Evolutionary conservation across 37 sponge, comb jelly and placozoan species (phyloP).

Genomic region (Hormiphora californensis): DNA sequence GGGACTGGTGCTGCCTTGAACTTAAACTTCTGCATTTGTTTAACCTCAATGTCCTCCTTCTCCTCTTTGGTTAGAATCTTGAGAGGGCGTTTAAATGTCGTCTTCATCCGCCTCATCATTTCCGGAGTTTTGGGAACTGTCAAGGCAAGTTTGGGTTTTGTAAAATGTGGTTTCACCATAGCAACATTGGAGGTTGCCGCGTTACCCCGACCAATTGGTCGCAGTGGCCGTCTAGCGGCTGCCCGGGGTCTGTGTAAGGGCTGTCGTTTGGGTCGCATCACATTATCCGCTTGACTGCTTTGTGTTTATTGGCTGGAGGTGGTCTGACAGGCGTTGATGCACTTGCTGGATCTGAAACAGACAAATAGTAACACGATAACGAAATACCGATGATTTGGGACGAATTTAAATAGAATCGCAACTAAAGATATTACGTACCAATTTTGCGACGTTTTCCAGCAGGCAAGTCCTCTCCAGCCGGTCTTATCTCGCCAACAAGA

Average conservation of each 20-base stretch:
- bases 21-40: conserved; percentile 16
- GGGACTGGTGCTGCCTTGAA: conserved; percentile 50
- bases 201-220: neutral
- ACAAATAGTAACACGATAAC: too few relatives aligned
- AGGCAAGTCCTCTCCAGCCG: conserved; percentile 15
- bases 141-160: neutral
- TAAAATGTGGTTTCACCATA: conserved; percentile 18
- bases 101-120: neutral
- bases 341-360: too few relatives aligned
- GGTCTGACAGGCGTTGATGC: neutral
- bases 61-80: neutral
- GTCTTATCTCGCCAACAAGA: conserved; percentile 21
- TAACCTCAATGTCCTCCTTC: conserved; percentile 26
- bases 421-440: neutral
- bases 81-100: neutral
- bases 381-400: too few relatives aligned
- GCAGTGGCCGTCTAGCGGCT: neutral
- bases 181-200: neutral
- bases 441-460: neutral
- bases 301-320: neutral
- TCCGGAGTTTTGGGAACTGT: conserved; percentile 48
- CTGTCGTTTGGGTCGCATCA: neutral
- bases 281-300: neutral
- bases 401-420: too few relatives aligned
- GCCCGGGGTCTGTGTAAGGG: neutral